Conservation (phyloP, 2,113 vertebrate species). For the Vulpes vulpes region DNA sequence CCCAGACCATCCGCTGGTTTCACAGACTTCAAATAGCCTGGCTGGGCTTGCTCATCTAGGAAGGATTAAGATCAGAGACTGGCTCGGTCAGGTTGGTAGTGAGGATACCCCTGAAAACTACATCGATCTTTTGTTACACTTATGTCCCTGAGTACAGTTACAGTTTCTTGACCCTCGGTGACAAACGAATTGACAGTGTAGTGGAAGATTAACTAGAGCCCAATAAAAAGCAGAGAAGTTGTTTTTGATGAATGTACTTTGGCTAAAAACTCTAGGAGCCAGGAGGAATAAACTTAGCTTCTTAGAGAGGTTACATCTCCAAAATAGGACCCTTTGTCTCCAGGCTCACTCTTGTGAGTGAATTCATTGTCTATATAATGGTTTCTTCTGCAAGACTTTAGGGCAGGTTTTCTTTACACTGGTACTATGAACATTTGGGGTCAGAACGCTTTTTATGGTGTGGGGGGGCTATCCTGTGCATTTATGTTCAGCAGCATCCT, state of each 20-base stretch:
- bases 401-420: background rate
- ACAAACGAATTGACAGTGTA: background rate
- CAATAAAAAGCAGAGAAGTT: background rate
- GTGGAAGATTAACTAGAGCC: background rate
- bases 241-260: background rate
- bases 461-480: background rate
- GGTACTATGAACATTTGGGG: background rate
- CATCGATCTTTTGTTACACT: background rate
- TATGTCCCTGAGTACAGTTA: background rate
- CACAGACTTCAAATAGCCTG: background rate
- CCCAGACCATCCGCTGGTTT: background rate
- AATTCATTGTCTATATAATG: background rate
- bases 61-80: background rate
- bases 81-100: background rate
- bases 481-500: background rate
- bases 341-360: background rate
- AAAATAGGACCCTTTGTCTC: background rate
- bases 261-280: background rate
- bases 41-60: background rate
- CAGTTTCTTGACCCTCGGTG: background rate
- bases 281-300: slow-evolving; percentile 4
- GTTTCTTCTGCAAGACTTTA: slow-evolving; percentile 21
- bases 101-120: background rate
- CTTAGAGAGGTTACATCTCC: background rate
- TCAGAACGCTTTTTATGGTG: background rate